Evolutionary conservation across 37 sponge, comb jelly and placozoan genomes (phyloP), one percentile per base, ranked within the genome.

Genomic region (Chondrosia reniformis): DNA sequence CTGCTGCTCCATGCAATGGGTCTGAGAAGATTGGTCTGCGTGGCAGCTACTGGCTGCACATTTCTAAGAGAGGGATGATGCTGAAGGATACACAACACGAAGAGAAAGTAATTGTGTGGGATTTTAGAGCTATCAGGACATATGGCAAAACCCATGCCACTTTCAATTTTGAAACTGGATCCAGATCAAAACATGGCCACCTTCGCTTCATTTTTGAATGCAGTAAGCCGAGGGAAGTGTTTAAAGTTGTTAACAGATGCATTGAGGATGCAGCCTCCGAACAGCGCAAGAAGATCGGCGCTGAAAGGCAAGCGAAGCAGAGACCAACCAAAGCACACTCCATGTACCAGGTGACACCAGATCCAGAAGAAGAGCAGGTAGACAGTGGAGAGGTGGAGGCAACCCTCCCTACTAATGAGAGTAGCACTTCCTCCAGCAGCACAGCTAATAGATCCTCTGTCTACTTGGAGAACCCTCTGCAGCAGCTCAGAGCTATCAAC

Each of bases 111-210:
- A 78, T 74, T 0, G 21, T 8, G 8, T 84, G 88, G 81, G 28
- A 62, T 27, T 91, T 83, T 79, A 80, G 78, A 61, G 27, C 59
- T 19, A 36, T 91, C 42, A 84, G 73, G 54, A 84, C 46, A 37
- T 87, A 84, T 33, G 85, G 85, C 3, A 91, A 87, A 61, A 45
- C 75, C 21, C 62, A 76, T 15, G 81, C 79, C 27, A 21, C 59
- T 27, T 81, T 91, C 32, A 63, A 76, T 63, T 78, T 91, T 84
- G 85, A 87, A 49, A 55, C 64, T 56, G 92, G 88, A 1, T 62
- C 63, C 25, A 45, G 46, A 33, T 45, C 77, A 10, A 37, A 24
- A 72, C 71, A 63, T 45, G 79, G 82, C 9, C 32, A 43, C 41
- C 81, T 67, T 10, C 80, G 38, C 28, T 63, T 85, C 24, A 64